Percentiles rank a stretch among this genome's conserved stretches.
These are phyloP conservation scores for Smittia aterrima DNA, from an alignment of 2,888 invertebrate species.

Conservation along the genomic window DNA sequence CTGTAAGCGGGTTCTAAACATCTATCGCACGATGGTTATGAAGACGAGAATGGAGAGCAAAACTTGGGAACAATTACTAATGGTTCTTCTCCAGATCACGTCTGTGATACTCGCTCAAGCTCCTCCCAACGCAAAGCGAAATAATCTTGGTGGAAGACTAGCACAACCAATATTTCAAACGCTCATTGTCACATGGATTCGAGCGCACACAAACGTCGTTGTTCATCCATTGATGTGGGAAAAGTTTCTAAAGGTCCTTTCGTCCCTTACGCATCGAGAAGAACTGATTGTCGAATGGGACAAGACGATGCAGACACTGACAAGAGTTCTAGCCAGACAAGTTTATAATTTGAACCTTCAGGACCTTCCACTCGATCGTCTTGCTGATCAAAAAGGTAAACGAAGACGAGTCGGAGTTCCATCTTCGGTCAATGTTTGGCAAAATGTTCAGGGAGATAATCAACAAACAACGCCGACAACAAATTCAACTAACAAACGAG, in stretches of 20 bases:
- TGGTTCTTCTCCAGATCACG: slow-evolving; percentile 87
- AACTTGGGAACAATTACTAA: slow-evolving; percentile 88
- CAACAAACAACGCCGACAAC: slow-evolving; percentile 41
- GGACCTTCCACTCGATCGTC: slow-evolving; percentile 76
- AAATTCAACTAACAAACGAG: slow-evolving; percentile 43
- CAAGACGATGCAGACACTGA: slow-evolving; percentile 97
- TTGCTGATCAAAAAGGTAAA: slow-evolving; percentile 76
- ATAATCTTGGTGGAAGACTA: slow-evolving; percentile 71
- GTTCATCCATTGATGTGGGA: slow-evolving; percentile 91
- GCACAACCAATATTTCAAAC: slow-evolving; percentile 90
- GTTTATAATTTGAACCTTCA: slow-evolving; percentile 91
- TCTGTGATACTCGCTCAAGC: slow-evolving; percentile 81
- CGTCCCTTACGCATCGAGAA: slow-evolving; percentile 88
- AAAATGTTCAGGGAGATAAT: slow-evolving; percentile 42
- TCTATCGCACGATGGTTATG: slow-evolving; percentile 96
- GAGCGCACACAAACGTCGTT: slow-evolving; percentile 91
- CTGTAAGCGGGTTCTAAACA: slow-evolving; percentile 92
- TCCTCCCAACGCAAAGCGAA: slow-evolving; percentile 72
- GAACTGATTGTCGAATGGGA: slow-evolving; percentile 95
- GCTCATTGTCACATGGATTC: slow-evolving; percentile 95
- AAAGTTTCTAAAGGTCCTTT: slow-evolving; percentile 82
- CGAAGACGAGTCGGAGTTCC: slow-evolving; percentile 56
- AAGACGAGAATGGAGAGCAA: slow-evolving; percentile 87
- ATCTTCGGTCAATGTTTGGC: slow-evolving; percentile 49
- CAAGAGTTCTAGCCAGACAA: slow-evolving; percentile 89